phyloP scores from a whole-genome alignment of 1,140 invertebrate species.

The Meloidogyne floridensis region DNA sequence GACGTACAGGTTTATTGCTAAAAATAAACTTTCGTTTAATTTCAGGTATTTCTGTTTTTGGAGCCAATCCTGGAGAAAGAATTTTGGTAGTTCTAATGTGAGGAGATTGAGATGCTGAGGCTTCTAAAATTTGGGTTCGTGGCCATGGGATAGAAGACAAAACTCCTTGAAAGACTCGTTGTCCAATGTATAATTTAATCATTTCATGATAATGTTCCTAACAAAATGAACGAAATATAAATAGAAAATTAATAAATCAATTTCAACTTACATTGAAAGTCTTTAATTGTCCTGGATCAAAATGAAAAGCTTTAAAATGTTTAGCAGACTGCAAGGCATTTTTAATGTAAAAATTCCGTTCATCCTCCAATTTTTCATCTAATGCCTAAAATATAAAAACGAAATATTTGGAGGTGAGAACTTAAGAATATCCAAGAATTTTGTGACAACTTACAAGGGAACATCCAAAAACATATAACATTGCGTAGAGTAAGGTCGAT shows the following conservation, averaged over 20 bases:
- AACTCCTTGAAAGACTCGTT: constrained; percentile 15
- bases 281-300: neutral
- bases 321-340: constrained; percentile 10
- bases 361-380: neutral
- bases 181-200: neutral
- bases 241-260: neutral
- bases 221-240: neutral
- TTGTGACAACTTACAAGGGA: too few species aligned
- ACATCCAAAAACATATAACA: too few species aligned
- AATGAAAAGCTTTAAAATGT: neutral
- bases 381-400: neutral
- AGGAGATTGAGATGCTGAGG: neutral
- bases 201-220: constrained; percentile 6
- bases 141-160: constrained; percentile 2
- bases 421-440: too few species aligned
- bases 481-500: too few species aligned
- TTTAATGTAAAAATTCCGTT: constrained; percentile 2
- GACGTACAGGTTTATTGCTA: neutral
- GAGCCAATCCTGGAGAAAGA: neutral
- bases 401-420: too few species aligned
- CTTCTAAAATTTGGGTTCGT: neutral
- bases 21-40: neutral
- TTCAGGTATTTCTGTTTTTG: neutral
- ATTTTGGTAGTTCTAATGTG: neutral
- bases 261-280: neutral